These are phyloP conservation scores for Corydoras maculifer DNA, from an alignment of 2,113 vertebrate genomes.

Conservation along the genomic window DNA sequence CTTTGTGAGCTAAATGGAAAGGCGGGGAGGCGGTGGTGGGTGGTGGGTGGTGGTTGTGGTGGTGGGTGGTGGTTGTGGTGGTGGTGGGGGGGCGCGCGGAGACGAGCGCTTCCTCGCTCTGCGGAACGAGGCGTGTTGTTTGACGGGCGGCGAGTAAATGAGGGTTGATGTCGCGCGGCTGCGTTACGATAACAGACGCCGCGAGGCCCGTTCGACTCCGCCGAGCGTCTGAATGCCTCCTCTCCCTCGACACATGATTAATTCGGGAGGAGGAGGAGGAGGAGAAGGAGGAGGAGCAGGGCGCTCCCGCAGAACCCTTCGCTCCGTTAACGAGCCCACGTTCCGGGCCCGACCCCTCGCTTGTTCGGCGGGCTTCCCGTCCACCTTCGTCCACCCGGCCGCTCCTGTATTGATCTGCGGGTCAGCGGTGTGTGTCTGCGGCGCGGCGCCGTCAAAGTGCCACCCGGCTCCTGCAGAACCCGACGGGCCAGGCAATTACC, in stretches of 20 bases:
- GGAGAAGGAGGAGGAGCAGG: too few relatives aligned
- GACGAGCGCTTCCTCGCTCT: slow-evolving; percentile 31
- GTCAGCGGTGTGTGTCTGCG: slow-evolving; percentile 29
- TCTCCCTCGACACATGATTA: neutral
- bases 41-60: too few relatives aligned
- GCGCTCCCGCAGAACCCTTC: too few relatives aligned
- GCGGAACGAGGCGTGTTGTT: slow-evolving; percentile 23
- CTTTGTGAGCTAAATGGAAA: slow-evolving; percentile 36
- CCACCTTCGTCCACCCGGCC: neutral
- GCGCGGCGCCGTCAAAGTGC: slow-evolving; percentile 36
- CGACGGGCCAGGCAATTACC: slow-evolving; percentile 8
- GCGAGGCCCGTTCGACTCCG: slow-evolving; percentile 11
- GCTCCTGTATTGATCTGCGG: slow-evolving; percentile 1
- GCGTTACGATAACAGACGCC: neutral
- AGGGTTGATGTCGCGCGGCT: slow-evolving; percentile 12
- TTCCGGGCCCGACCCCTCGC: slow-evolving; percentile 4
- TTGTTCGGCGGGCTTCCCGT: neutral
- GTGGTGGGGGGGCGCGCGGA: neutral
- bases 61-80: too few relatives aligned
- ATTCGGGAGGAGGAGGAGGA: neutral
- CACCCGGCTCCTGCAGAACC: slow-evolving; percentile 40
- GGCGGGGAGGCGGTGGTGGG: neutral
- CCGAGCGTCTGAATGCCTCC: slow-evolving; percentile 4
- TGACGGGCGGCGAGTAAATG: slow-evolving; percentile 28
- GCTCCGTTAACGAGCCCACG: neutral